These are phyloP conservation scores for Chondrilla cf. caribensis DNA, from an alignment of 37 sponge, comb jelly and placozoan genomes.

Conservation along the genomic window DNA sequence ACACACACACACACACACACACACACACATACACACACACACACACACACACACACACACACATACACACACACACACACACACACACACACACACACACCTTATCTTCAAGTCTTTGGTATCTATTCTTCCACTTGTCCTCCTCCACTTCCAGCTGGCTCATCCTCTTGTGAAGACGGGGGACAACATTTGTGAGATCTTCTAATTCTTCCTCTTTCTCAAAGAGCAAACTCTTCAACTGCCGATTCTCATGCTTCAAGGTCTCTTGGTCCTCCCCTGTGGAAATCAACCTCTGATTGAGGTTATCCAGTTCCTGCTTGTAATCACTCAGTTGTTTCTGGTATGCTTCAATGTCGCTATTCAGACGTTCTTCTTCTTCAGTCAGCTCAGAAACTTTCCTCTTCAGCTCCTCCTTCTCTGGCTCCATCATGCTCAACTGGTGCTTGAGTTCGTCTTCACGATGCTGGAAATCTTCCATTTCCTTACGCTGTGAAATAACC, in stretches of 20 bases:
- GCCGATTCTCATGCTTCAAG: not conserved
- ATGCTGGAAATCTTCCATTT: not conserved
- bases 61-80: slow-evolving; percentile 24
- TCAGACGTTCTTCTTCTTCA: not conserved
- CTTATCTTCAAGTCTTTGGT: slow-evolving; percentile 25
- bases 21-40: slow-evolving; percentile 18
- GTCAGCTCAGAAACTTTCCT: not conserved
- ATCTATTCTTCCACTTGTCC: not conserved
- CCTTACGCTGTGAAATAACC: not conserved
- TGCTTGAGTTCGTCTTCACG: not conserved
- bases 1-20: slow-evolving; percentile 34
- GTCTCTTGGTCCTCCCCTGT: not conserved
- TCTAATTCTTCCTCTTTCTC: slow-evolving; percentile 5
- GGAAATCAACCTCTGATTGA: not conserved
- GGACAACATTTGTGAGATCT: slow-evolving; percentile 5
- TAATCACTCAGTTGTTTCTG: not conserved
- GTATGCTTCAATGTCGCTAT: not conserved
- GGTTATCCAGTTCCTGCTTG: not conserved
- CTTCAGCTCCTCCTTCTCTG: slow-evolving; percentile 15
- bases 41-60: slow-evolving; percentile 22
- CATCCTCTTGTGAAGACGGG: not conserved
- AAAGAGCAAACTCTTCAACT: slow-evolving; percentile 10
- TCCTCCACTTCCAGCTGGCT: slow-evolving; percentile 12
- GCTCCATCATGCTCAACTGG: not conserved
- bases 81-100: slow-evolving; percentile 34